phyloP scores from a whole-genome alignment of 2,888 invertebrate genomes.

The Fabriciana adippe region DNA sequence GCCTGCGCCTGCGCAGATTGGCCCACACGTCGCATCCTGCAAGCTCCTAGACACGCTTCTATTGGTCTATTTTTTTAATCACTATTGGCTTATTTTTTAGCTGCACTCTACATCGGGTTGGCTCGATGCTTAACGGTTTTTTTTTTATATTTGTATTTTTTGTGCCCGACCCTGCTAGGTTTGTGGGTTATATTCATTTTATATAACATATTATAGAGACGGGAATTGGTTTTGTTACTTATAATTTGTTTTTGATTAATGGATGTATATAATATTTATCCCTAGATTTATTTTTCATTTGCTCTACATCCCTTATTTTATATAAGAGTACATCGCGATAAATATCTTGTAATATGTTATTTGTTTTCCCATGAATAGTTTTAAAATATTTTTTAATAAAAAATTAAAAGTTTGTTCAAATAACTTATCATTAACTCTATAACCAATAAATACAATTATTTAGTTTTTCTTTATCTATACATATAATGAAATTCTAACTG shows the following conservation, averaged over 20 bases:
- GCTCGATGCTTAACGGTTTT: constrained; percentile 17
- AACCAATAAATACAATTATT: no score
- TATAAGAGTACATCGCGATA: no score
- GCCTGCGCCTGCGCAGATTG: constrained; percentile 46
- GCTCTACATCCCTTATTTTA: no score
- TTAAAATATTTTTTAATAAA: no score
- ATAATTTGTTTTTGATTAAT: background rate
- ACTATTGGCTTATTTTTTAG: constrained; percentile 36
- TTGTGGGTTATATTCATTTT: constrained; percentile 9
- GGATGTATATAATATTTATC: background rate
- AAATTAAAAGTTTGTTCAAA: no score
- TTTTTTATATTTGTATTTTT: constrained; percentile 11
- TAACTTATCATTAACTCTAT: no score
- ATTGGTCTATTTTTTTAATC: constrained; percentile 43
- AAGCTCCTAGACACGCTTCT: constrained; percentile 43
- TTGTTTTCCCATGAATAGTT: no score
- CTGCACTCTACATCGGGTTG: constrained; percentile 31
- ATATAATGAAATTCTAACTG: no score
- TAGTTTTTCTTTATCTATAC: no score
- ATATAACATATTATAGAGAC: background rate
- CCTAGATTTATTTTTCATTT: no score
- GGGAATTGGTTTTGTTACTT: background rate
- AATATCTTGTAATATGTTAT: no score
- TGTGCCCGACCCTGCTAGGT: constrained; percentile 1
- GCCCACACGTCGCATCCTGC: constrained; percentile 41